Base-by-base conservation (phyloP, 2,888 invertebrate species). In the Acleris holmiana region DNA sequence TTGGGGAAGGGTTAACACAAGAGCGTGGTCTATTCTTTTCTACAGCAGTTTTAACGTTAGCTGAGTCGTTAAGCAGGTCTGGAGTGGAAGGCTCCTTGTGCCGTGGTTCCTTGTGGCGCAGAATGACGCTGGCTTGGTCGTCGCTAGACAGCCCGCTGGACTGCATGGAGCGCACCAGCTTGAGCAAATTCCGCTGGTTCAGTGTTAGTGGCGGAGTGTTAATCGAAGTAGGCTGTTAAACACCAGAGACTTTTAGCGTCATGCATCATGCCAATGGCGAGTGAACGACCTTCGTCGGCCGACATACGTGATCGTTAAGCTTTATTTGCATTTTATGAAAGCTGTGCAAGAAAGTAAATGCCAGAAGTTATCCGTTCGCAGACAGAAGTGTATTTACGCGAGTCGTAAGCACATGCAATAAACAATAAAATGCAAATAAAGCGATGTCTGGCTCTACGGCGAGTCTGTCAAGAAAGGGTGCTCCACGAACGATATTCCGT, bases 21-120 rank as follows among this genome's bases (percentile, higher is more conserved):
- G 96, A 96, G 58, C 95, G 93, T 2, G 96, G 96, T 69, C 96
- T 90, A 73, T 93, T 92, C 81, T 94, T 94, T 70, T 93, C 93
- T 35, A 89, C 69, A 4, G 84, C 81, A 6, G 91, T 90, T 79
- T 90, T 93, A 21, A 90, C 84, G 61, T 91, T 91, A 5, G 93
- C 93, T 3, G 94, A 94, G 69, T 94, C 93, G 71, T 93, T 93
- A 35, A 94, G 77, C 29, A 94, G 79, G 75, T 94, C 94, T 40
- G 94, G 94, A n/a, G 94, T 92, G 10, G 93, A 93, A 2, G 93
- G 92, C 69, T 93, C 93, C 74, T 88, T 89, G 68, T 83, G 87
- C 76, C 80, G 89, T 56, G 92, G 87, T 71, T 90, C 89, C 80
- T 91, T 93, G 74, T 89, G 91, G 78, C 88, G 89, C 91, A 88